phyloP scores from a whole-genome alignment of 2,888 invertebrate species.

The Tetropium fuscum region DNA sequence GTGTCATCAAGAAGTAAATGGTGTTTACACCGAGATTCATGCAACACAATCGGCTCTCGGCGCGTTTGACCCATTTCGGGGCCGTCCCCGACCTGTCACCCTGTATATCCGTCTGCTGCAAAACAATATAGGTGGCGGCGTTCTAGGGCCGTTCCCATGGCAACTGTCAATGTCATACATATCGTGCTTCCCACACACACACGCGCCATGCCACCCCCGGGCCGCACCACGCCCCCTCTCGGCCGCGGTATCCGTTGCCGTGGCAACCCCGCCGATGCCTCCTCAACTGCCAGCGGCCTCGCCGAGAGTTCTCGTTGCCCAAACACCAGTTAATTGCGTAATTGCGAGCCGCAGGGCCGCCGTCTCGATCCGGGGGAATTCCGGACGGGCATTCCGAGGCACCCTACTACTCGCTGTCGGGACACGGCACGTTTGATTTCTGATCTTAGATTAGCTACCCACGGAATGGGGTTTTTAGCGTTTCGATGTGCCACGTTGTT shows the following conservation, averaged over 20 bases:
- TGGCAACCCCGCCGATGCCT: conserved; percentile 25
- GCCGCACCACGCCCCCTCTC: conserved; percentile 43
- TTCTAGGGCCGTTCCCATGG: conserved; percentile 51
- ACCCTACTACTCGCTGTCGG: not conserved
- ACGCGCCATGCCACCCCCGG: conserved; percentile 50
- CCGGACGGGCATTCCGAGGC: conserved; percentile 27
- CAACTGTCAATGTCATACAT: conserved; percentile 55
- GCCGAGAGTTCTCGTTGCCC: conserved; percentile 54
- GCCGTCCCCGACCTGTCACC: conserved; percentile 4
- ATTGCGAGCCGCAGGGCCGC: conserved; percentile 40
- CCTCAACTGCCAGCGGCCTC: conserved; percentile 27
- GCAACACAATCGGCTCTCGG: too few relatives aligned
- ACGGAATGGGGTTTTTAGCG: too few relatives aligned
- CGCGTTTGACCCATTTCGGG: conserved; percentile 3
- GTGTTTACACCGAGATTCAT: too few relatives aligned
- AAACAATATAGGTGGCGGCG: conserved; percentile 51
- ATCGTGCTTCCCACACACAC: conserved; percentile 53
- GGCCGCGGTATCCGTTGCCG: conserved; percentile 13
- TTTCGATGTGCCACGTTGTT: too few relatives aligned
- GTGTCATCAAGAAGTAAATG: too few relatives aligned
- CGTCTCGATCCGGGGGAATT: conserved; percentile 43
- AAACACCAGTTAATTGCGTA: conserved; percentile 54
- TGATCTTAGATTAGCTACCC: too few relatives aligned
- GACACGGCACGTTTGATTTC: too few relatives aligned
- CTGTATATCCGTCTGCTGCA: conserved; percentile 27